These are phyloP conservation scores for Aethes cnicana DNA, from an alignment of 2,888 invertebrate genomes.

Conservation along the genomic window DNA sequence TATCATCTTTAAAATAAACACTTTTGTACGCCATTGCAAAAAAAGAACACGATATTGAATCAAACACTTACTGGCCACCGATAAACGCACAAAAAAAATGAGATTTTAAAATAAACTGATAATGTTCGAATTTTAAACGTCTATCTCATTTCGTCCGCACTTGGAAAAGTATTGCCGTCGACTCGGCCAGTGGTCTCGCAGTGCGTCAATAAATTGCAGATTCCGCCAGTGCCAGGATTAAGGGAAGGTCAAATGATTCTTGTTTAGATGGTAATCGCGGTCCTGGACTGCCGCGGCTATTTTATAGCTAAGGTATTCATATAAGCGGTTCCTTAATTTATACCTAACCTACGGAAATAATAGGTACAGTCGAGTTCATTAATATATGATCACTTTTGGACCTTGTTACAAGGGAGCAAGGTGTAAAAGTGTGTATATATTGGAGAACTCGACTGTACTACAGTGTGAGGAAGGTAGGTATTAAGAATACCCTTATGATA, in stretches of 20 bases:
- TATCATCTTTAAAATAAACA: slow-evolving; percentile 42
- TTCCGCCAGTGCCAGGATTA: neutral
- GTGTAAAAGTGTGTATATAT: too few species aligned
- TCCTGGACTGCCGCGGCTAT: too few species aligned
- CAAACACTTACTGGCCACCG: neutral
- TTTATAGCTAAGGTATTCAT: too few species aligned
- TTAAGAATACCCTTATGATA: too few species aligned
- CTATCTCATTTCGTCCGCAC: slow-evolving; percentile 1
- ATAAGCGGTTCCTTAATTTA: too few species aligned
- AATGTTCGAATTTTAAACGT: slow-evolving; percentile 9
- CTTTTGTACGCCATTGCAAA: slow-evolving; percentile 41
- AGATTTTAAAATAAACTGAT: neutral
- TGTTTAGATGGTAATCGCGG: slow-evolving; percentile 3
- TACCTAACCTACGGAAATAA: too few species aligned
- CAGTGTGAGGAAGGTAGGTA: too few species aligned
- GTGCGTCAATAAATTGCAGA: slow-evolving; percentile 14
- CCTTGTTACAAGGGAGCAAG: too few species aligned
- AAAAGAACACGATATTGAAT: too few species aligned
- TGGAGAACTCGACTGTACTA: too few species aligned
- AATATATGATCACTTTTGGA: too few species aligned
- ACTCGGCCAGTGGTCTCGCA: slow-evolving; percentile 6
- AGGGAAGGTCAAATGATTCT: slow-evolving; percentile 1
- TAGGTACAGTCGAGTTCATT: too few species aligned
- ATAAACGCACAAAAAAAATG: neutral
- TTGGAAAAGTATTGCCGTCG: slow-evolving; percentile 7